phyloP scores from a whole-genome alignment of 2,797 vertebrate genomes.

The Chelidonichthys spinosus region DNA sequence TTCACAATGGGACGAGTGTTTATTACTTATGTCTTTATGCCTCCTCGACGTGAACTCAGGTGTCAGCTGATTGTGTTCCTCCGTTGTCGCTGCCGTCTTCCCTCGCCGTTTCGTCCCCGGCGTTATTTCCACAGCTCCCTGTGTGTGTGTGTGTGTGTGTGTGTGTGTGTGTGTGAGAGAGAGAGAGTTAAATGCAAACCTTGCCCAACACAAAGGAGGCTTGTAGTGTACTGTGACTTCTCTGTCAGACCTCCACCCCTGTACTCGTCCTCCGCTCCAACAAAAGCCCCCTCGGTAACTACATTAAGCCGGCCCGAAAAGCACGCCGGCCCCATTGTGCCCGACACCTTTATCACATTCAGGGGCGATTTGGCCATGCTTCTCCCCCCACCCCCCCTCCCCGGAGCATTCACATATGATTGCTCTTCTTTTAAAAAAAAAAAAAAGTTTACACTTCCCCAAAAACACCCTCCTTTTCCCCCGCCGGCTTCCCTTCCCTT shows the following conservation, averaged over 20 bases:
- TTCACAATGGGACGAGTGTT: not conserved
- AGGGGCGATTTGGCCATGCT: conserved; percentile 76
- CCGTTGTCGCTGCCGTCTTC: not conserved
- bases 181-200: conserved; percentile 41
- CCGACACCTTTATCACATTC: conserved; percentile 74
- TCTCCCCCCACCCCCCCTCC: conserved; percentile 45
- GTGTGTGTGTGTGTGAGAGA: conserved; percentile 15
- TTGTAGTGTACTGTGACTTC: conserved; percentile 71
- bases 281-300: conserved; percentile 75
- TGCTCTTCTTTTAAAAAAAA: conserved; percentile 54
- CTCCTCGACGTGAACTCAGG: not conserved
- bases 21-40: no score
- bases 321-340: conserved; percentile 77
- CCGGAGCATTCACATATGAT: conserved; percentile 72
- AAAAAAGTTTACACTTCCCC: conserved; percentile 30
- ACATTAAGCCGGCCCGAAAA: conserved; percentile 80
- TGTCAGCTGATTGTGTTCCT: not conserved
- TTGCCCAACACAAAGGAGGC: conserved; percentile 55
- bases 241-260: conserved; percentile 54
- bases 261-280: conserved; percentile 69
- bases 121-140: not conserved
- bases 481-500: conserved; percentile 42
- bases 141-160: conserved; percentile 18
- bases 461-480: conserved; percentile 25
- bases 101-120: not conserved